Evolutionary conservation across 1,140 invertebrate species (phyloP).

Genomic region (Pogonognathellus flavescens): DNA sequence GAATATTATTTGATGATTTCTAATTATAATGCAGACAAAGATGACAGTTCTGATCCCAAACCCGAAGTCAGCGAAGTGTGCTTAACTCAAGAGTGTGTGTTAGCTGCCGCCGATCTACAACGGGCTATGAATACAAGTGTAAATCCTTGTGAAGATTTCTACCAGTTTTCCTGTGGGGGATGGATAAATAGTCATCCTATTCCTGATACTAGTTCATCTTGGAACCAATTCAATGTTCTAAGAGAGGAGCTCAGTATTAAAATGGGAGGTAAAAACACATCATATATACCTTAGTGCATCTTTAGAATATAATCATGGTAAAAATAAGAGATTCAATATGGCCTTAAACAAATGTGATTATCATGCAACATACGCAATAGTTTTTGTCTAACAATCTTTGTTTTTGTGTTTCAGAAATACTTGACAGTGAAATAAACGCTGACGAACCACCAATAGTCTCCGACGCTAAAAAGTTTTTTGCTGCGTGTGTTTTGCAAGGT

Average conservation of each 20-base stretch:
- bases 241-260: constrained; percentile 54
- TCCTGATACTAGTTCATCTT: constrained; percentile 63
- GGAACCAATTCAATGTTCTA: constrained; percentile 62
- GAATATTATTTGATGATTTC: background rate
- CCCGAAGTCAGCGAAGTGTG: background rate
- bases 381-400: too few relatives aligned
- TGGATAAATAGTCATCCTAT: constrained; percentile 68
- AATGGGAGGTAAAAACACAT: constrained; percentile 51
- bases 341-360: too few relatives aligned
- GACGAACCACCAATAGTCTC: too few relatives aligned
- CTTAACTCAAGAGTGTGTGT: background rate
- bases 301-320: too few relatives aligned
- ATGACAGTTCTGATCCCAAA: background rate
- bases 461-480: too few relatives aligned
- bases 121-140: constrained; percentile 35
- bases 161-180: constrained; percentile 69
- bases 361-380: too few relatives aligned
- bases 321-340: too few relatives aligned
- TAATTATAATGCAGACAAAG: background rate
- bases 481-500: too few relatives aligned
- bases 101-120: constrained; percentile 61
- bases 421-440: too few relatives aligned
- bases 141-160: constrained; percentile 70
- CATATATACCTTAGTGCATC: background rate
- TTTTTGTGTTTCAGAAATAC: background rate